Evolutionary conservation across 2,888 invertebrate species (phyloP), one percentile per base, ranked within the genome.

Genomic region (Neoascia interrupta): DNA sequence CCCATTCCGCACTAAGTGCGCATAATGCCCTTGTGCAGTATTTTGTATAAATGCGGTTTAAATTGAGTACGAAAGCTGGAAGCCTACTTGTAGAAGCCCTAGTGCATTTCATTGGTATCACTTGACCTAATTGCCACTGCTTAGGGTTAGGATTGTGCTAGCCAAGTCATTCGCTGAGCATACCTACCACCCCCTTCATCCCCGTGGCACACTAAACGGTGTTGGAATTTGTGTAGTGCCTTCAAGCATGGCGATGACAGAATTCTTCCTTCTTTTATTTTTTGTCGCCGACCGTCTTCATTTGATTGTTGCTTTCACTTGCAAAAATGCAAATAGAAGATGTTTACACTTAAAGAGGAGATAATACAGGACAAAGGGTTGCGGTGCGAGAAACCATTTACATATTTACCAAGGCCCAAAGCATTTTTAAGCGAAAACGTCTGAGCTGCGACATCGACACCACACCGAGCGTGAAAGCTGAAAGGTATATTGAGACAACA

Each of bases 31-130:
- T 72, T 49, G 37, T 63, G 41, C 21, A 43, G 31, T 10, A 51
- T 43, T 31, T 19, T 28, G 36, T 61, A 43, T 64, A 73, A 66
- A 66, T 79, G 73, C 61, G 79, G 79, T 79, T 79, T 61, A 73
- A 79, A 79, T 73, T 61, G 73, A 79, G 79, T 51, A 73, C 73
- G 68, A 28, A 47, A 66, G 49, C 61, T 51, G 76, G 60, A 73
- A 79, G 79, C 79, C 79, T 79, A 79, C 79, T 72, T 61, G 60
- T 47, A 54, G 72, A 73, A 73, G 73, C 79, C 79, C 64, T 66
- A 66, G 58, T 73, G 79, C 79, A 79, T 79, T 79, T 79, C 73
- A 73, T 68, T 79, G 79, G 79, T 79, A 79, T 79, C 79, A 79
- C 79, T 79, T 79, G 79, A 79, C 64, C 79, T 68, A 79, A 79